Evolutionary conservation across 2,888 invertebrate genomes (phyloP).

Genomic region (Helleia helle): DNA sequence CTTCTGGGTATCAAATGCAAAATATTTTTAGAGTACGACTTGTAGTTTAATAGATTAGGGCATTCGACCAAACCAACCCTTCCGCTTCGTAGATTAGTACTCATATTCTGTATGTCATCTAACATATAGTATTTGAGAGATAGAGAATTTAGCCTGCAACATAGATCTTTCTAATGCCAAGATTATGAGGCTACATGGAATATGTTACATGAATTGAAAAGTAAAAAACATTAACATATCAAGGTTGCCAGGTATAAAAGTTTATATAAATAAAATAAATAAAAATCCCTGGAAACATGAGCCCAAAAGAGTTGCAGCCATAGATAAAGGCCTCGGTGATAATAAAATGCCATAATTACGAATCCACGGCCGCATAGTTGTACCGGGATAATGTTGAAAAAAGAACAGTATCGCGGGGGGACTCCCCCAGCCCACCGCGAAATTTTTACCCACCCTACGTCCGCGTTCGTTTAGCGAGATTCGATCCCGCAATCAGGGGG

Average conservation of each 20-base stretch:
- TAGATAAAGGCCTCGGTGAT: conserved; percentile 6
- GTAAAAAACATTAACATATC: no score
- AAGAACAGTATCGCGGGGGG: conserved; percentile 60
- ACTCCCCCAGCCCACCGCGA: conserved; percentile 35
- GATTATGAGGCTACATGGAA: no score
- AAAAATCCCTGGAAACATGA: background rate
- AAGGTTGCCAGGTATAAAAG: background rate
- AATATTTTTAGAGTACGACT: no score
- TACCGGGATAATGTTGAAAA: conserved; percentile 54
- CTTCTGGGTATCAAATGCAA: no score
- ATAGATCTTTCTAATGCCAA: conserved; percentile 5
- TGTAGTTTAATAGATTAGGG: no score
- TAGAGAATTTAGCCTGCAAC: no score
- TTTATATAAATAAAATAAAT: background rate
- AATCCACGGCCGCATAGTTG: conserved; percentile 56
- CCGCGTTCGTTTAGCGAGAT: conserved; percentile 62
- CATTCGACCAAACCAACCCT: no score
- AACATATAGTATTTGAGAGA: no score
- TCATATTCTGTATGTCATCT: no score
- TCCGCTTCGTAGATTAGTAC: no score
- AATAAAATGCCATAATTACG: conserved; percentile 58
- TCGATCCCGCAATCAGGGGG: conserved; percentile 70
- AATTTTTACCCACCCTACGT: conserved; percentile 49
- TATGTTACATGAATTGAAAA: no score
- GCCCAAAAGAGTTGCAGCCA: background rate